A percentile compares a stretch with the other conserved stretches of the same genome.
Evolutionary conservation across 2,888 invertebrate species (phyloP).

Genomic region (Lampropteryx suffumata): DNA sequence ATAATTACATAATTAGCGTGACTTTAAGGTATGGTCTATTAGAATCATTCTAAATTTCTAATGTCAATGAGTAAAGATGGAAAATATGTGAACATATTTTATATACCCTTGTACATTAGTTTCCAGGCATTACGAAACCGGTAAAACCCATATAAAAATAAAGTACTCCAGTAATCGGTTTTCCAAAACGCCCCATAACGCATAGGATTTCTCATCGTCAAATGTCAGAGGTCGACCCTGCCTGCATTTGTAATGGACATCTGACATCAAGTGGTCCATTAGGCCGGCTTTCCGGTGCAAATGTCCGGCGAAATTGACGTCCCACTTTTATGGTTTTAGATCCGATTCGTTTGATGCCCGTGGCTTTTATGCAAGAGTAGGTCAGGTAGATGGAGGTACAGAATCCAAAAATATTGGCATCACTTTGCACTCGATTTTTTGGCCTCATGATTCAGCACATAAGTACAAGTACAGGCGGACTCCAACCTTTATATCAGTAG

Average conservation of each 20-base stretch:
- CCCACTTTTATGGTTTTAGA: conserved; percentile 16
- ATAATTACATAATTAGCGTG: no score
- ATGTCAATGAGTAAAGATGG: no score
- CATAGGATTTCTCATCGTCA: conserved; percentile 13
- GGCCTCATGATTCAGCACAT: no score
- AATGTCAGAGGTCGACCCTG: conserved; percentile 9
- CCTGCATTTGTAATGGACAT: conserved; percentile 15
- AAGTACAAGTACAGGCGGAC: no score
- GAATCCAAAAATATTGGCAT: background rate
- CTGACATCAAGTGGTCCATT: conserved; percentile 20
- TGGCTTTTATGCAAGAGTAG: background rate
- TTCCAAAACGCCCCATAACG: background rate
- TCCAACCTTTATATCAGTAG: no score
- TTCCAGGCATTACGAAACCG: background rate
- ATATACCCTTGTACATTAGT: no score
- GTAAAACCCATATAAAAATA: conserved; percentile 2
- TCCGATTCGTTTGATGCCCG: conserved; percentile 15
- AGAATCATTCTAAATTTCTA: no score
- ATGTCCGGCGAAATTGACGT: conserved; percentile 14
- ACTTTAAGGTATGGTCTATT: no score
- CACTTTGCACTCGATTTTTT: background rate
- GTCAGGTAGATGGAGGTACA: background rate
- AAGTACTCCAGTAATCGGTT: background rate
- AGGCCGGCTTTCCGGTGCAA: conserved; percentile 18
- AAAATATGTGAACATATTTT: no score